These are phyloP conservation scores for Drosophila nikananu DNA, from an alignment of 1,140 invertebrate species.

Conservation along the genomic window DNA sequence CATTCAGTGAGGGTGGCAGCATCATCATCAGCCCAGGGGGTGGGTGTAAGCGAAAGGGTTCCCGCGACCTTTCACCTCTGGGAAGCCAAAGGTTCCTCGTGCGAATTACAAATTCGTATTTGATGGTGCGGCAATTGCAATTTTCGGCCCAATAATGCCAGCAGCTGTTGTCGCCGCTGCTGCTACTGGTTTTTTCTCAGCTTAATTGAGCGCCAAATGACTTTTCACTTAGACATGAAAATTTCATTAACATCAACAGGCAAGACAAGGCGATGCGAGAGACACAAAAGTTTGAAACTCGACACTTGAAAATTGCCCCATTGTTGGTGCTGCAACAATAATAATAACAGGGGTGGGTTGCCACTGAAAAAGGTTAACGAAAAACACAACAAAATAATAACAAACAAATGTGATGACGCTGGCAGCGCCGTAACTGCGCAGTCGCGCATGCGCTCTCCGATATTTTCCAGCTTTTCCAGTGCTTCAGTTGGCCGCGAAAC, in stretches of 20 bases:
- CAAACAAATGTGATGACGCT: conserved; percentile 39
- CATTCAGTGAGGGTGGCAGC: conserved; percentile 36
- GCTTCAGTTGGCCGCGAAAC: conserved; percentile 60
- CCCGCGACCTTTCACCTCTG: conserved; percentile 46
- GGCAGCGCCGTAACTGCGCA: conserved; percentile 33
- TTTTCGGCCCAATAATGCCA: conserved; percentile 38
- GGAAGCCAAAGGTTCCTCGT: conserved; percentile 4
- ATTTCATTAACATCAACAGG: conserved; percentile 58
- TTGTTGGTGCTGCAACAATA: conserved; percentile 32
- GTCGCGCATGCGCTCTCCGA: conserved; percentile 47
- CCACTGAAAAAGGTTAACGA: conserved; percentile 59
- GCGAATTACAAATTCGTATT: conserved; percentile 35
- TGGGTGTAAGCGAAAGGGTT: conserved; percentile 20
- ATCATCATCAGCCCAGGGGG: conserved; percentile 1
- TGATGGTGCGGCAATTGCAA: conserved; percentile 42
- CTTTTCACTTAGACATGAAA: conserved; percentile 68
- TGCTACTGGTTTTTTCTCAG: conserved; percentile 17
- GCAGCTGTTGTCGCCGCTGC: conserved; percentile 5
- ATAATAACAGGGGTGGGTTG: conserved; percentile 21
- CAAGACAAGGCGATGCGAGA: conserved; percentile 23
- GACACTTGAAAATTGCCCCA: conserved; percentile 40
- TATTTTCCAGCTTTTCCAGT: conserved; percentile 20
- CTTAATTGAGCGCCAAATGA: conserved; percentile 70
- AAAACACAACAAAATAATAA: conserved; percentile 25
- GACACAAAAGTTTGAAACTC: conserved; percentile 58